Base-by-base conservation (phyloP, 1,140 invertebrate species). In the Halictus rubicundus region DNA sequence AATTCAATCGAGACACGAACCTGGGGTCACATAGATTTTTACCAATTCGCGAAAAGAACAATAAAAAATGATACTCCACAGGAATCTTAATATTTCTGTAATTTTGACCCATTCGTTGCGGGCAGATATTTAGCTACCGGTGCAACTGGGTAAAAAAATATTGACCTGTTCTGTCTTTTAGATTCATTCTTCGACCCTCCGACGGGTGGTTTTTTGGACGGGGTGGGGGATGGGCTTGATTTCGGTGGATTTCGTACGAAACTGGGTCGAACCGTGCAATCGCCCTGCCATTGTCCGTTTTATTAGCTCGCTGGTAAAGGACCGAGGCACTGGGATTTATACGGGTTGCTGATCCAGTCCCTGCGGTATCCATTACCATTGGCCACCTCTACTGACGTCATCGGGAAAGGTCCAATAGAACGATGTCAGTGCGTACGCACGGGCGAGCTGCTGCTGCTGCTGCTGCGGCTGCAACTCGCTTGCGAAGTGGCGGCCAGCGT, bases 401-500 rank as follows among this genome's bases (percentile, higher is more conserved):
- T n/a, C 46, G 27, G 21, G n/a, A 60, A 69, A 69, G 75, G 46
- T 64, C 59, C 68, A 78, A 71, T 78, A 70, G 75, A 66, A 63
- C 25, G 75, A 61, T 49, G 73, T 66, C 32, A 54, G n/a, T 75
- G 63, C 72, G 46, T 74, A 46, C 32, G 52, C 23, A n/a, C 60
- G 27, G 14, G 6, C 60, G 25, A 63, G 27, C 19, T 57, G 19
- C n/a, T n/a, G 54, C 21, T n/a, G 52, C 21, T n/a, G 54, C 49
- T 14, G 52, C 16, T 54, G 52, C 52, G 5, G 52, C 19, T 63
- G 60, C 60, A 63, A 37, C 60, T 32, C 14, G 19, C 64, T 23
- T 10, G n/a, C 8, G 16, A 59, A 42, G 23, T 27, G 25, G 23
- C 23, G 60, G 25, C 25, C n/a, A 57, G 7, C 25, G 16, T 52